Percentiles rank a stretch among this genome's conserved stretches.
Evolutionary conservation across 2,113 vertebrate species (phyloP).

Genomic region (Myrmecobius fasciatus): DNA sequence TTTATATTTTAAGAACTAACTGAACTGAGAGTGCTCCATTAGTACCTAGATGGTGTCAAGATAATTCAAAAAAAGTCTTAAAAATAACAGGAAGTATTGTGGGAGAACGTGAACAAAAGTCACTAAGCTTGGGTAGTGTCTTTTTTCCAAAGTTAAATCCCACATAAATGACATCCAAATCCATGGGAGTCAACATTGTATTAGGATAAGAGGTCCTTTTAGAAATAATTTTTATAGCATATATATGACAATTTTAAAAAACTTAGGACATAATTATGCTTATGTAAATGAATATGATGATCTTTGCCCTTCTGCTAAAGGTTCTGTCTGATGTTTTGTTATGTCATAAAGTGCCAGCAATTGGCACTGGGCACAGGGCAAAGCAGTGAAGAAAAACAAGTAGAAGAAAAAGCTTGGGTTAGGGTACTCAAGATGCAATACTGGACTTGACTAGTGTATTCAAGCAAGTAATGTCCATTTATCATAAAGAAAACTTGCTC

Average conservation of each 20-base stretch:
- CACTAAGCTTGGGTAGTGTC: not conserved
- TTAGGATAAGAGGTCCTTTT: not conserved
- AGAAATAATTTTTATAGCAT: not conserved
- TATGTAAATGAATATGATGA: not conserved
- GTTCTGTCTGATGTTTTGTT: not conserved
- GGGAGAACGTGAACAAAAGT: not conserved
- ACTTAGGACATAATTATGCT: not conserved
- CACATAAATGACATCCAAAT: not conserved
- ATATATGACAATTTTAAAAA: not conserved
- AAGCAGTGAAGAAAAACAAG: too few species aligned
- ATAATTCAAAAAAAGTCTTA: not conserved
- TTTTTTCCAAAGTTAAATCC: not conserved
- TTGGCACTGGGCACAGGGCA: too few species aligned
- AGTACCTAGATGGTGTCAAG: not conserved
- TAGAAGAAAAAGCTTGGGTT: too few species aligned
- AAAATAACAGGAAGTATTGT: not conserved
- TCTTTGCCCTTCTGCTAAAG: not conserved
- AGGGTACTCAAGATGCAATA: too few species aligned
- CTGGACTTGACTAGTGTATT: too few species aligned
- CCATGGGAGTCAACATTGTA: not conserved
- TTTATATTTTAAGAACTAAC: not conserved
- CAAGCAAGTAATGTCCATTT: too few species aligned
- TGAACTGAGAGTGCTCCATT: not conserved
- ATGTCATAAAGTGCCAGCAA: not conserved
- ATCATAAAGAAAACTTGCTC: too few species aligned